These are phyloP conservation scores for Sinelater perroti DNA, from an alignment of 2,888 invertebrate species.

Conservation along the genomic window DNA sequence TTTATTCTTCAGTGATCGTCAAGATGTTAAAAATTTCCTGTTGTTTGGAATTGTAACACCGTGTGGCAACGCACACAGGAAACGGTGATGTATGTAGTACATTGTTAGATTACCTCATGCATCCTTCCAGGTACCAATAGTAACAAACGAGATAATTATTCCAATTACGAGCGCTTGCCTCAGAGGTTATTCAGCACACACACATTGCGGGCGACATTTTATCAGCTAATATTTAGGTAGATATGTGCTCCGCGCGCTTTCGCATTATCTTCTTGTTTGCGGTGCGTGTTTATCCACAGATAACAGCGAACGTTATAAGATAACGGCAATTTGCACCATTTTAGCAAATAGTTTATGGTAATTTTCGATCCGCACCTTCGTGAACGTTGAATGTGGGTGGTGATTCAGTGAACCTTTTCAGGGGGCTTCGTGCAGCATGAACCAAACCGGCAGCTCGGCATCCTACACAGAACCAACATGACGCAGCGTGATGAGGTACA, in stretches of 20 bases:
- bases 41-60: too few species aligned
- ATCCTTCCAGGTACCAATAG: too few species aligned
- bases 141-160: too few species aligned
- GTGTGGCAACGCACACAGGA: too few species aligned
- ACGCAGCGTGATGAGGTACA: slow-evolving; percentile 90
- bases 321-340: slow-evolving; percentile 6
- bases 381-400: not conserved
- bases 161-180: too few species aligned
- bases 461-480: slow-evolving; percentile 80
- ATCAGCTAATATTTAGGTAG: slow-evolving; percentile 3
- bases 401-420: slow-evolving; percentile 21
- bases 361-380: not conserved
- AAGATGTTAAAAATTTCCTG: too few species aligned
- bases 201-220: not conserved
- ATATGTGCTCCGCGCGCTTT: not conserved
- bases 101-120: too few species aligned
- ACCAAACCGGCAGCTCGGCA: slow-evolving; percentile 57
- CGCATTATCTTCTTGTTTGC: slow-evolving; percentile 11
- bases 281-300: slow-evolving; percentile 17
- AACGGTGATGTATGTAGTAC: too few species aligned
- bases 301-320: slow-evolving; percentile 18
- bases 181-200: too few species aligned
- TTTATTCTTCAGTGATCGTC: too few species aligned
- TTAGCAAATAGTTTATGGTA: not conserved
- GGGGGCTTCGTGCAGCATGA: slow-evolving; percentile 54